Evolutionary conservation across 2,113 vertebrate species (phyloP).

Genomic region (Miniopterus natalensis): DNA sequence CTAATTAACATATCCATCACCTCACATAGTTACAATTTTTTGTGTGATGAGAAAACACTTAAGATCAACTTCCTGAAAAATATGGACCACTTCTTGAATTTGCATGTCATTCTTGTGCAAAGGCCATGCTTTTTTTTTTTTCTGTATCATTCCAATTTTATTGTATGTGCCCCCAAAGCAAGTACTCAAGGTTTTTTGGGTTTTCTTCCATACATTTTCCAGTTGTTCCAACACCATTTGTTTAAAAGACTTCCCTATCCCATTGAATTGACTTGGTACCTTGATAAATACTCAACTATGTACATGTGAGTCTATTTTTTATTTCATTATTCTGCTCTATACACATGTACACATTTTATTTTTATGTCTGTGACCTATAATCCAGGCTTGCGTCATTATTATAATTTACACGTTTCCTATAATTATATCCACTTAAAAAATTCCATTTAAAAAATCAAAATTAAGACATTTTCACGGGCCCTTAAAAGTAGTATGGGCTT

Average conservation of each 20-base stretch:
- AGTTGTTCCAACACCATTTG: not conserved
- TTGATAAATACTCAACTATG: not conserved
- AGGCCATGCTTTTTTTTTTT: not conserved
- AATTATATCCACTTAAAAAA: not conserved
- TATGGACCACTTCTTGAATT: not conserved
- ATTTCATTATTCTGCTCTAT: not conserved
- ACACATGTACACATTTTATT: not conserved
- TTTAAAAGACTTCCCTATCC: not conserved
- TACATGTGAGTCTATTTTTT: not conserved
- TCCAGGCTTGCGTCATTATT: conserved; percentile 4
- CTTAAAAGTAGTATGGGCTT: not conserved
- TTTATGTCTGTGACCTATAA: not conserved
- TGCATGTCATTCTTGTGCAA: not conserved
- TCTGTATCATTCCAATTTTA: not conserved
- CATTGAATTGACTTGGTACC: not conserved
- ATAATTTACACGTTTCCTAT: not conserved
- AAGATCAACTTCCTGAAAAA: not conserved
- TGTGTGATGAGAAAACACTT: not conserved
- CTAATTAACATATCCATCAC: not conserved
- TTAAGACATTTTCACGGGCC: not conserved
- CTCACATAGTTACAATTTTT: not conserved
- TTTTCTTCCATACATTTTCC: not conserved
- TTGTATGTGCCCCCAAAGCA: not conserved
- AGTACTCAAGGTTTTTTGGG: not conserved
- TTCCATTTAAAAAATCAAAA: not conserved